Evolutionary conservation across 1,140 invertebrate species (phyloP), one percentile per base, ranked within the genome.

Genomic region (Alviniconcha marisindica): DNA sequence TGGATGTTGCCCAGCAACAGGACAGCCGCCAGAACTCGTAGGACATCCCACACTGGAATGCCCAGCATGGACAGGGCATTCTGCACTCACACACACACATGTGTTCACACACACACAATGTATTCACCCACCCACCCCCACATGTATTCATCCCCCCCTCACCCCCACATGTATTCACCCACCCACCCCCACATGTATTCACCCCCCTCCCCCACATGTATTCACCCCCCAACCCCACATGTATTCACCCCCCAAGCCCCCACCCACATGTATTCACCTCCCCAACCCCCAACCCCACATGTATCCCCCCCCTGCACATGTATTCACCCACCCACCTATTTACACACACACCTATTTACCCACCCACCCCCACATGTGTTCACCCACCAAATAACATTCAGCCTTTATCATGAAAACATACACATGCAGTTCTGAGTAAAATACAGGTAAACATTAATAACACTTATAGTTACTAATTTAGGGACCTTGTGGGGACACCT

Each of bases 41-140:
- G 96, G 12, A 99, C 97, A 93, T 99, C 98, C 91, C 98, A 93
- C 91, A 98, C 98, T 5, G 97, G 97, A 86, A 99, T 98, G 21
- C 97, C 98, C 28, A 98, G 94, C 18, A 98, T 85, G n/a, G 89
- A 88, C 21, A 93, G 82, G 76, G 88, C 90, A 95, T 77, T 95
- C 95, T 96, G 84, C 1, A 90, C 87, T 84, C 63, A n/a, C 76
- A 76, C 31, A 79, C 31, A 77, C n/a, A 76, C 21, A n/a, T n/a
- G 42, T 73, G 36, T 21, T 7, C 40, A 28, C 36, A 15, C 40
- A 73, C 24, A 44, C 40, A 40, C 40, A 5, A n/a, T n/a, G n/a
- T n/a, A n/a, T n/a, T n/a, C 71, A 40, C 33, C 1, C 24, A 44
- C 28, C 5, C 28, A 33, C 40, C 18, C 14, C 18, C 40, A 42